phyloP scores from a whole-genome alignment of 2,888 invertebrate genomes.

The Germaria angustata region DNA sequence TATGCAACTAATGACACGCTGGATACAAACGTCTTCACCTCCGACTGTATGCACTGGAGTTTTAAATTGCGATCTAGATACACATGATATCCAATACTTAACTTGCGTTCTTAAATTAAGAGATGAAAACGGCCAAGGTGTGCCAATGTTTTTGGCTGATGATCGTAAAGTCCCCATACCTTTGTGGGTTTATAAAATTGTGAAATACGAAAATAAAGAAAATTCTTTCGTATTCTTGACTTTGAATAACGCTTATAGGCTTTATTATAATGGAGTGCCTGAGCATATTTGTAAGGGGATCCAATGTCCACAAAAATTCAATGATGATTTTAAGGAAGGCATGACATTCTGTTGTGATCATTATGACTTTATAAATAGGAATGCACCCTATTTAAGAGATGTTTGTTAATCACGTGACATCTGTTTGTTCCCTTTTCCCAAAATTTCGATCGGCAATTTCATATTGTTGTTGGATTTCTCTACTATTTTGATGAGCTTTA shows the following conservation, averaged over 20 bases:
- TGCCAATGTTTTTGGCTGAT: constrained; percentile 44
- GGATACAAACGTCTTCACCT: constrained; percentile 76
- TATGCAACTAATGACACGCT: constrained; percentile 81
- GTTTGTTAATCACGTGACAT: no score
- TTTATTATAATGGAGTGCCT: background rate
- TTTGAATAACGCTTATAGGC: constrained; percentile 43
- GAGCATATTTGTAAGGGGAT: background rate
- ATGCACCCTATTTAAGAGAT: constrained; percentile 21
- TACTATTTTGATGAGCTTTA: no score
- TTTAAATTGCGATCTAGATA: constrained; percentile 41
- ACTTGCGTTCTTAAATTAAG: constrained; percentile 37
- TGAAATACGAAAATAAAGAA: background rate
- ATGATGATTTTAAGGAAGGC: background rate
- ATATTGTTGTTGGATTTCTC: no score
- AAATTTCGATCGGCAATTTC: no score
- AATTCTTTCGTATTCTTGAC: constrained; percentile 39
- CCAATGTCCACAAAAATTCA: background rate
- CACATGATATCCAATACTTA: background rate
- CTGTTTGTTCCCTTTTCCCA: no score
- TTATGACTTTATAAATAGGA: constrained; percentile 21
- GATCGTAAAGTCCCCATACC: constrained; percentile 50
- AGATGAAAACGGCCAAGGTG: background rate
- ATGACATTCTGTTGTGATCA: constrained; percentile 36
- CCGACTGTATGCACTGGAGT: constrained; percentile 69
- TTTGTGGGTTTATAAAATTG: constrained; percentile 56